phyloP scores from a whole-genome alignment of 2,888 invertebrate genomes.

The Orchesella flavescens region DNA sequence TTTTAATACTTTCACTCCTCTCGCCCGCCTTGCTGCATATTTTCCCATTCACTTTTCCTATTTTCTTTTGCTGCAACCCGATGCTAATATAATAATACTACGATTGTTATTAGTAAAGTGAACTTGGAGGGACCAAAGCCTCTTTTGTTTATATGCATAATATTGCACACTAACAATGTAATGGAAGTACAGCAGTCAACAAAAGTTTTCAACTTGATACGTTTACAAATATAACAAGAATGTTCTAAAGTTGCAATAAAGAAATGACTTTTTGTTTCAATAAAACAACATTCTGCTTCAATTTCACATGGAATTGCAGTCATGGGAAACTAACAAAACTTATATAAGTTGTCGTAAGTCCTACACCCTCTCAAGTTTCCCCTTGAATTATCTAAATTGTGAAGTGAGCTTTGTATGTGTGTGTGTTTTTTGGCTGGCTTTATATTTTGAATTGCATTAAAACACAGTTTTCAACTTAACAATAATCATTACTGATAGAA shows the following conservation, averaged over 20 bases:
- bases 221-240: background rate
- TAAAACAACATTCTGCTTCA: background rate
- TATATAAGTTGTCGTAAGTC: too few relatives aligned
- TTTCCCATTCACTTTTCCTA: background rate
- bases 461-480: too few relatives aligned
- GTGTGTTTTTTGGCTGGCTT: background rate
- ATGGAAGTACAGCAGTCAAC: background rate
- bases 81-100: conserved; percentile 56
- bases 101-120: conserved; percentile 61
- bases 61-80: background rate
- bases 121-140: conserved; percentile 37
- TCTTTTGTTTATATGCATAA: conserved; percentile 1
- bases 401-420: background rate
- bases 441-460: too few relatives aligned
- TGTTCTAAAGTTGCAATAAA: background rate
- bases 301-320: conserved; percentile 54
- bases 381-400: background rate
- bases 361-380: conserved; percentile 40
- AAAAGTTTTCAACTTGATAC: background rate
- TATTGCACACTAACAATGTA: background rate
- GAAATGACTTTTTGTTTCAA: conserved; percentile 4
- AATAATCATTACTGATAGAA: too few relatives aligned
- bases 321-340: conserved; percentile 47
- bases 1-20: conserved; percentile 35
- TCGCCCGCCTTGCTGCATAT: conserved; percentile 8